A percentile compares a stretch with the other conserved stretches of the same genome.
Evolutionary conservation across 2,113 vertebrate species (phyloP).

Genomic region (Xenopus borealis): DNA sequence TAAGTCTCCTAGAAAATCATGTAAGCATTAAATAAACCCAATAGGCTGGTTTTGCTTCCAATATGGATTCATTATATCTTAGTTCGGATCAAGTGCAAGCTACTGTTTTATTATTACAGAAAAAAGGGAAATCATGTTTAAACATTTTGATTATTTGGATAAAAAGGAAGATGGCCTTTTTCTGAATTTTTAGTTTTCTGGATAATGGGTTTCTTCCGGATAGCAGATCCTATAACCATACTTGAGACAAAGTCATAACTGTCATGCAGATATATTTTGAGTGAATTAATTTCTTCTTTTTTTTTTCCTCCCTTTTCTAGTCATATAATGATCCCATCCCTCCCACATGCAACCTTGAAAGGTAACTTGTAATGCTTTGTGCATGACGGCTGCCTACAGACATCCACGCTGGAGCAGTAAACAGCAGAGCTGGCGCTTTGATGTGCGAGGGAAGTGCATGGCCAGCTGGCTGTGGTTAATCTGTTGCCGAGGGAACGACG

Average conservation of each 20-base stretch:
- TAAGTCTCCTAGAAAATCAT: too few relatives aligned
- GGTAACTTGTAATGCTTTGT: constrained; percentile 37
- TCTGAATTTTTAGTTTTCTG: too few relatives aligned
- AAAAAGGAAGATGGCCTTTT: too few relatives aligned
- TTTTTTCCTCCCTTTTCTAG: constrained; percentile 21
- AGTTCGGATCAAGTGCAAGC: too few relatives aligned
- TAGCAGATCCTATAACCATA: background rate
- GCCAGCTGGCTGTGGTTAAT: constrained; percentile 62
- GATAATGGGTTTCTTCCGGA: too few relatives aligned
- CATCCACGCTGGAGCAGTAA: constrained; percentile 44
- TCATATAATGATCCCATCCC: constrained; percentile 11
- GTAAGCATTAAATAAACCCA: too few relatives aligned
- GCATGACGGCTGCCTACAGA: constrained; percentile 53
- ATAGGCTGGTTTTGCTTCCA: too few relatives aligned
- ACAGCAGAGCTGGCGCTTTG: constrained; percentile 55
- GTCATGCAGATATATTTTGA: constrained; percentile 1
- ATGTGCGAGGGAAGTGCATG: constrained; percentile 60
- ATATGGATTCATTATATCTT: too few relatives aligned
- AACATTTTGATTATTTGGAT: too few relatives aligned
- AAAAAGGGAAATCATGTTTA: too few relatives aligned
- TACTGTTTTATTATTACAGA: too few relatives aligned
- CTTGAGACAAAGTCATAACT: constrained; percentile 26
- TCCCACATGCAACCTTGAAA: constrained; percentile 58
- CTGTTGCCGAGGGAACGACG: constrained; percentile 66
- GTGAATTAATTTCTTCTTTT: background rate